Evolutionary conservation across 2,888 invertebrate species (phyloP), one percentile per base, ranked within the genome.

Genomic region (Acleris cristana): DNA sequence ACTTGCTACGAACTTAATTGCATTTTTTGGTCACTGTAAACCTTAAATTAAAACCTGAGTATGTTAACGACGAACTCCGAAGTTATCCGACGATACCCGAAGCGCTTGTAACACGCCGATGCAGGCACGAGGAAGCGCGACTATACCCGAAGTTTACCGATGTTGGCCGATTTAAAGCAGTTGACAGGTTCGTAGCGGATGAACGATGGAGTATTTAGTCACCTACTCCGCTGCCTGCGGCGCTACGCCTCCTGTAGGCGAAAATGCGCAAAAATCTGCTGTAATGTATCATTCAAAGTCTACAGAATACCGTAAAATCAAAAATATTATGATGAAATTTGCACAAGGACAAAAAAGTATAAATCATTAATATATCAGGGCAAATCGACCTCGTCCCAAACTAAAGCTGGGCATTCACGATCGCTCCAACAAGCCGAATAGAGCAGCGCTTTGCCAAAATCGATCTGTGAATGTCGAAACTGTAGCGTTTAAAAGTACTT

Each of bases 201-300:
- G 1, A 0, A n/a, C 23, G 30, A 52, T 61, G 23, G 34, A 8
- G 34, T 5, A n/a, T 26, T 61, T 79, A 83, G 69, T 83, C 83
- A 5, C 77, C 80, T 19, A 78, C 75, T 64, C 83, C 76, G 48
- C 77, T 77, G 55, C 80, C 77, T n/a, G 81, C 76, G 1, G 82
- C 81, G 55, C 82, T 85, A 45, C 87, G 83, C 76, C 88, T 82
- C 72, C 90, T 89, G 79, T 40, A 5, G 6, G 14, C 2, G 7
- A 18, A n/a, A 57, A 34, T 10, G 19, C 7, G 26, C 1, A 23
- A 48, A 60, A 48, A 44, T 16, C 16, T 2, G 14, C 12, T 44
- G 12, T 16, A 44, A 44, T 16, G 26, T 26, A 26, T 8, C 26
- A 26, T 26, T 26, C 6, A 26, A 26, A 23, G 23, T 21, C 21